Evolutionary conservation across 1,140 invertebrate genomes (phyloP).

Genomic region (Panulirus ornatus): DNA sequence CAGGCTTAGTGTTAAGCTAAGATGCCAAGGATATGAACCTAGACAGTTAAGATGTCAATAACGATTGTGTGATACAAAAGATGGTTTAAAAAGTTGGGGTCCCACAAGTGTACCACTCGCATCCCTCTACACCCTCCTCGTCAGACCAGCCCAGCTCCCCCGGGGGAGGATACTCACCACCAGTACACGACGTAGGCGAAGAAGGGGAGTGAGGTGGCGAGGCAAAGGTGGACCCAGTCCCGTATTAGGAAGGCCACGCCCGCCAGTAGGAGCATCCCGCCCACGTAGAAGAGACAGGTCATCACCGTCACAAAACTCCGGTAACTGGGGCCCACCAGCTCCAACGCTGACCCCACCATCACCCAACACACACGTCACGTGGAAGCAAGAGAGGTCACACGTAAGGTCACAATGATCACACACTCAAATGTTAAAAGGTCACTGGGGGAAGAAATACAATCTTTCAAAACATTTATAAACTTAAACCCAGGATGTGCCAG

Average conservation of each 20-base stretch:
- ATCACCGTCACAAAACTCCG: constrained; percentile 93
- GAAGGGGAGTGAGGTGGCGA: constrained; percentile 90
- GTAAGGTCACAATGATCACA: no score
- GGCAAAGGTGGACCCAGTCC: constrained; percentile 88
- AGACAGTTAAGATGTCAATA: no score
- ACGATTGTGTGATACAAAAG: no score
- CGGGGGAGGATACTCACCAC: constrained; percentile 68
- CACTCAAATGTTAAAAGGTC: neutral
- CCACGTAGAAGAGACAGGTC: constrained; percentile 92
- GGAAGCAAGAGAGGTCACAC: neutral
- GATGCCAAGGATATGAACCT: no score
- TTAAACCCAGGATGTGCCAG: no score
- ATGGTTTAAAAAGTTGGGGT: no score
- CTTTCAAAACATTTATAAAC: no score
- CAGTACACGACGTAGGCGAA: constrained; percentile 83
- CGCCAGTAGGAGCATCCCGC: constrained; percentile 89
- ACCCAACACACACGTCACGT: neutral
- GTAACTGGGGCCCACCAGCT: constrained; percentile 93
- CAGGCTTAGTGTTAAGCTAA: no score
- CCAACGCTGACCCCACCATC: constrained; percentile 84
- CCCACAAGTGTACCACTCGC: no score
- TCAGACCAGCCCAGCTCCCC: no score
- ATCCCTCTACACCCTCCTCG: neutral
- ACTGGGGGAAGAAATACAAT: neutral
- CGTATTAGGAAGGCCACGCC: constrained; percentile 88